Evolutionary conservation across 1,140 invertebrate species (phyloP).

Genomic region (Oryzaephilus surinamensis): DNA sequence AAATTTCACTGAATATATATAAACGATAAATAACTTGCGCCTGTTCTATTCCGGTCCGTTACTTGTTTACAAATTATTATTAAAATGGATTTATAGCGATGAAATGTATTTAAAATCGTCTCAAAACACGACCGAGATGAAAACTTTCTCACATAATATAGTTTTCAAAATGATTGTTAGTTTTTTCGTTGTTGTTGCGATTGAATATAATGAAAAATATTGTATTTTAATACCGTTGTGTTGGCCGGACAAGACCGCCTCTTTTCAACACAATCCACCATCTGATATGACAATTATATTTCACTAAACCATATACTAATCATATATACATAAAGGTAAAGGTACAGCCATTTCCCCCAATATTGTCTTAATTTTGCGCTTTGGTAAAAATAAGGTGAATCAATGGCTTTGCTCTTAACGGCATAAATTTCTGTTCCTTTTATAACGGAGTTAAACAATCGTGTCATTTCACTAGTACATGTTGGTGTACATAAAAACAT

Average conservation of each 20-base stretch:
- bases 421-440: slow-evolving; percentile 21
- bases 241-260: too few species aligned
- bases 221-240: too few species aligned
- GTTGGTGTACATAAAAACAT: too few species aligned
- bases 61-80: slow-evolving; percentile 29
- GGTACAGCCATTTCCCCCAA: not conserved
- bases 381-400: slow-evolving; percentile 23
- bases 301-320: too few species aligned
- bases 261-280: too few species aligned
- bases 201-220: too few species aligned
- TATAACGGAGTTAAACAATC: slow-evolving; percentile 28
- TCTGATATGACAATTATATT: too few species aligned
- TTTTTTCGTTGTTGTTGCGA: too few species aligned
- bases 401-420: slow-evolving; percentile 33
- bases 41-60: slow-evolving; percentile 25
- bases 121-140: not conserved
- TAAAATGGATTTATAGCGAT: slow-evolving; percentile 25
- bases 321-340: too few species aligned
- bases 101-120: slow-evolving; percentile 13
- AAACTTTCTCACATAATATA: too few species aligned
- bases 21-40: slow-evolving; percentile 20
- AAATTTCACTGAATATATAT: slow-evolving; percentile 8
- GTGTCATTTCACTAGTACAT: slow-evolving; percentile 28
- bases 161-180: too few species aligned
- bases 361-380: slow-evolving; percentile 8